Conservation (phyloP, 2,888 invertebrate genomes). For the Pollenia amentaria region DNA sequence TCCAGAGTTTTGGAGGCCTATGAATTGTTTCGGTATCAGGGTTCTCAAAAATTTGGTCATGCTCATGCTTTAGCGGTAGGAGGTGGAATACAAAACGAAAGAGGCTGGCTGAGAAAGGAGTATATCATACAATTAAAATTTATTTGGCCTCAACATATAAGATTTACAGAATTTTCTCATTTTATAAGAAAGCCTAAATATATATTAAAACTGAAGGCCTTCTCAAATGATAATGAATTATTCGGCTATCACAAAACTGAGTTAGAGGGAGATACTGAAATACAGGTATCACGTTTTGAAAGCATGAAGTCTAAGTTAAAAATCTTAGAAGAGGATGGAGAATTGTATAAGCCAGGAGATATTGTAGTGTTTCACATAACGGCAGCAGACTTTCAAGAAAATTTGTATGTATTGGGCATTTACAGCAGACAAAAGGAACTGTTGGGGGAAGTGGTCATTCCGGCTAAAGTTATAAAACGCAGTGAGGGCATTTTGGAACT, state of each 20-base stretch:
- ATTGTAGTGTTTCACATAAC: constrained; percentile 79
- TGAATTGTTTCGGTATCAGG: constrained; percentile 77
- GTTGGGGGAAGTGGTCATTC: constrained; percentile 93
- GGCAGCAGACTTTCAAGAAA: constrained; percentile 74
- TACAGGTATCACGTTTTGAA: constrained; percentile 78
- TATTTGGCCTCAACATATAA: constrained; percentile 89
- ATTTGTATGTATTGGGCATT: constrained; percentile 77
- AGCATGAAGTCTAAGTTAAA: constrained; percentile 78
- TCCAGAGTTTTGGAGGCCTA: constrained; percentile 80
- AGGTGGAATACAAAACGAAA: constrained; percentile 85
- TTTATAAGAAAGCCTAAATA: constrained; percentile 83
- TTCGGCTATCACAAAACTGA: neutral
- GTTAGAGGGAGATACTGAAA: constrained; percentile 75
- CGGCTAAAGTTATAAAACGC: constrained; percentile 90
- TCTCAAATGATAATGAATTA: constrained; percentile 65
- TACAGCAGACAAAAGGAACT: constrained; percentile 83
- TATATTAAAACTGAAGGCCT: constrained; percentile 61
- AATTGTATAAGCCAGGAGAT: constrained; percentile 75
- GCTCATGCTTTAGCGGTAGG: constrained; percentile 78
- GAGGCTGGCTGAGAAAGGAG: constrained; percentile 93
- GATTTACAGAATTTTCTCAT: constrained; percentile 84
- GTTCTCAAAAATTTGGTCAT: constrained; percentile 78
- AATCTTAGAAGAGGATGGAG: constrained; percentile 75
- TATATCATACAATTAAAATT: constrained; percentile 91
- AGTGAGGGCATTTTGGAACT: constrained; percentile 91